phyloP scores from a whole-genome alignment of 2,888 invertebrate species.

The Phasia obesa region DNA sequence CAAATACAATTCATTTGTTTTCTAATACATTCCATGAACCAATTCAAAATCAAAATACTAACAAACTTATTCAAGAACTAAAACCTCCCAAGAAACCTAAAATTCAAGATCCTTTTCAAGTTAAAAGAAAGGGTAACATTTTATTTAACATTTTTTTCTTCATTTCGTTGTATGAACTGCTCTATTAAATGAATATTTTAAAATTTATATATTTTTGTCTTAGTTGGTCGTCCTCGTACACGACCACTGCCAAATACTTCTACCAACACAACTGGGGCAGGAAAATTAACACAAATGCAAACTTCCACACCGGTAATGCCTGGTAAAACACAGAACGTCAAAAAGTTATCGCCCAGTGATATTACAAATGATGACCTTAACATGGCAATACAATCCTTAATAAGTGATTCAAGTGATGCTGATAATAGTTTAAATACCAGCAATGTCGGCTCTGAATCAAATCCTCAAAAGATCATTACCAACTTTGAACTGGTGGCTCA shows the following conservation, averaged over 20 bases:
- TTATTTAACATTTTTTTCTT: slow-evolving; percentile 33
- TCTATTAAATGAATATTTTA: neutral
- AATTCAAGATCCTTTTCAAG: slow-evolving; percentile 80
- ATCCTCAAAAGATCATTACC: slow-evolving; percentile 72
- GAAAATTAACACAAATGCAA: slow-evolving; percentile 58
- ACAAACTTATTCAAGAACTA: slow-evolving; percentile 55
- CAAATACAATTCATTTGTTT: neutral
- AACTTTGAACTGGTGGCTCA: slow-evolving; percentile 77
- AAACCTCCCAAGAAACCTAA: slow-evolving; percentile 73
- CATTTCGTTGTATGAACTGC: neutral
- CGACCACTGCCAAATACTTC: slow-evolving; percentile 76
- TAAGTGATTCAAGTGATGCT: slow-evolving; percentile 78
- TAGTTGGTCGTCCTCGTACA: slow-evolving; percentile 84
- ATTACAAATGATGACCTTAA: slow-evolving; percentile 79
- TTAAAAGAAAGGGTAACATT: slow-evolving; percentile 81
- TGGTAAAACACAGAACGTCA: slow-evolving; percentile 23
- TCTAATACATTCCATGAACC: slow-evolving; percentile 31
- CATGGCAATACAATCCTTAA: slow-evolving; percentile 81
- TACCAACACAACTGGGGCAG: slow-evolving; percentile 50
- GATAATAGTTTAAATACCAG: slow-evolving; percentile 66
- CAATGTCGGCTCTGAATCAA: slow-evolving; percentile 64
- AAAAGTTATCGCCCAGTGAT: slow-evolving; percentile 45
- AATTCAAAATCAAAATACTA: slow-evolving; percentile 47
- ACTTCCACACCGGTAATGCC: slow-evolving; percentile 42
- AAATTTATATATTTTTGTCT: neutral